Evolutionary conservation across 1,140 invertebrate species (phyloP), one percentile per base, ranked within the genome.

Genomic region (Phthorimaea operculella): DNA sequence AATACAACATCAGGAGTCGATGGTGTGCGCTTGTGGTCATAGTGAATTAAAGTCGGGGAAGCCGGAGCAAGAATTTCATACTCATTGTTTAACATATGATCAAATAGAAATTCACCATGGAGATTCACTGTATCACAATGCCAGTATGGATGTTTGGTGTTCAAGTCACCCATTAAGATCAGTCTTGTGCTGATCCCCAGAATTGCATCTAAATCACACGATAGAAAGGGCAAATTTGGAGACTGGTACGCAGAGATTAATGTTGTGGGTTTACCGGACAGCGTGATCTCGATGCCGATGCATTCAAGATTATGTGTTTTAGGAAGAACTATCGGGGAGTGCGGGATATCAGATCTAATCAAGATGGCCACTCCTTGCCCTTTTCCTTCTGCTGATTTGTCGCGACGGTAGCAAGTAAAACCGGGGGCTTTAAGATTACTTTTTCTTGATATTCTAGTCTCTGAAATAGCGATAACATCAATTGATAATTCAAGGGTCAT

Each of bases 161-260:
- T 54, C 21, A 45, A 54, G n/a, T 54, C 52, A n/a, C 52, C 52
- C 39, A 54, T 44, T 1, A 54, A n/a, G 9, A 54, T 4, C 2
- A 54, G 18, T 1, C 21, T 44, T 18, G 9, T 1, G 12, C 39
- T 21, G 1, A 45, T 8, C 1, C 7, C n/a, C 11, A 52, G 12
- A 5, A 47, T 2, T 17, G 6, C 21, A 17, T 54, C 42, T 14
- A 54, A 33, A 17, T 54, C 52, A 54, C 33, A 1, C 5, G 7
- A 10, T 8, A 45, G 1, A n/a, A 54, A 28, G 1, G 36, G 39
- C n/a, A 54, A 33, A 15, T 45, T 54, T 12, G 52, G 52, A 2
- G 52, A 54, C 12, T 54, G 52, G 18, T 54, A 54, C 2, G n/a
- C 16, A 9, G 52, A 54, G 5, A 45, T 8, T 11, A 54, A 14